Evolutionary conservation across 2,797 vertebrate genomes (phyloP).

Genomic region (Acomys russatus): DNA sequence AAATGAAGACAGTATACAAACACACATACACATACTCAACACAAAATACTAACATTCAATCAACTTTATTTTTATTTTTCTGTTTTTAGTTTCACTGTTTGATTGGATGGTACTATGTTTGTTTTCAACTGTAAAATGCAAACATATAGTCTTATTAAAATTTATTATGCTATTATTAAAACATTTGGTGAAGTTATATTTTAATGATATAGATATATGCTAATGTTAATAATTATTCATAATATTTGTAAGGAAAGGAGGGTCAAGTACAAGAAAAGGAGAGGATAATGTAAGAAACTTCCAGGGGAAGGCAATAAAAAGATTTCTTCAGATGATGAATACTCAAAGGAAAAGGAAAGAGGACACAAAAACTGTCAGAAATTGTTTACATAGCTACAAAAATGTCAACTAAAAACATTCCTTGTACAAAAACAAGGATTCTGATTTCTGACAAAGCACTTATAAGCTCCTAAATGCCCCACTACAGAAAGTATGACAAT

Average conservation of each 20-base stretch:
- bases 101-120: background rate
- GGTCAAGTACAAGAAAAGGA: background rate
- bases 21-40: background rate
- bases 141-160: background rate
- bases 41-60: background rate
- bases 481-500: background rate
- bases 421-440: background rate
- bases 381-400: background rate
- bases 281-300: background rate
- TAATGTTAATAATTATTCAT: background rate
- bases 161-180: background rate
- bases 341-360: background rate
- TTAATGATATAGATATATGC: background rate
- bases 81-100: conserved; percentile 27
- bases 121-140: background rate
- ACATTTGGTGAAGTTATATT: background rate
- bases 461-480: background rate
- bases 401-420: background rate
- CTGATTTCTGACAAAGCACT: background rate
- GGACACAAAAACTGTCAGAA: background rate
- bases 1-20: background rate
- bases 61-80: background rate
- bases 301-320: background rate
- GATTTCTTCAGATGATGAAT: background rate
- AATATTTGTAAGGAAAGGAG: background rate